phyloP scores from a whole-genome alignment of 2,113 vertebrate genomes.

The Pimephales promelas region DNA sequence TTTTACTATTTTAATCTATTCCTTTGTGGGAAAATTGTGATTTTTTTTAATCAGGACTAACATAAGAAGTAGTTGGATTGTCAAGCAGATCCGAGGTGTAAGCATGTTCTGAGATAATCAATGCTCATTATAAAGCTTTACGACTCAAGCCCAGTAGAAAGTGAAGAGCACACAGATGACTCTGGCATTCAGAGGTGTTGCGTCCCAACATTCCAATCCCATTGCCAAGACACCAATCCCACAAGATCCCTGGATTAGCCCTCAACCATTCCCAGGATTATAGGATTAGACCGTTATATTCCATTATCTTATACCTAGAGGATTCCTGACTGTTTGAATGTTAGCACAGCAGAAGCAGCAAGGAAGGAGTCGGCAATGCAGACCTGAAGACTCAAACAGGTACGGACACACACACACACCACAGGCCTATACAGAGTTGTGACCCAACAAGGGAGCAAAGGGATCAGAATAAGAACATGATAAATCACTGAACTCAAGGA shows the following conservation, averaged over 20 bases:
- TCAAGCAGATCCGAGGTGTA: not conserved
- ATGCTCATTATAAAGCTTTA: slow-evolving; percentile 45
- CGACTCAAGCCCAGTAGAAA: not conserved
- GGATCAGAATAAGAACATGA: slow-evolving; percentile 44
- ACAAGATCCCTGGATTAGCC: slow-evolving; percentile 77
- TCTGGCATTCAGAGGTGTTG: slow-evolving; percentile 63
- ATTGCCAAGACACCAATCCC: slow-evolving; percentile 69
- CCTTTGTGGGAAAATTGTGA: too few relatives aligned
- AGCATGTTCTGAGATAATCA: slow-evolving; percentile 12
- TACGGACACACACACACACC: slow-evolving; percentile 46
- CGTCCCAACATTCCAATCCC: slow-evolving; percentile 57
- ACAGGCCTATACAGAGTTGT: slow-evolving; percentile 21
- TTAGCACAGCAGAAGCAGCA: not conserved
- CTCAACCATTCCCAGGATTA: slow-evolving; percentile 78
- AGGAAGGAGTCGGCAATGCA: not conserved
- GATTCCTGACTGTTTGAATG: slow-evolving; percentile 22
- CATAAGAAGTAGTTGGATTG: not conserved
- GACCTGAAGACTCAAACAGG: slow-evolving; percentile 38
- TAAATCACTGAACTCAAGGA: slow-evolving; percentile 59
- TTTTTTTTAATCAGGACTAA: too few relatives aligned
- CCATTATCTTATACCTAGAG: slow-evolving; percentile 72
- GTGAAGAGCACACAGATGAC: slow-evolving; percentile 41
- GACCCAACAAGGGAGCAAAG: slow-evolving; percentile 19
- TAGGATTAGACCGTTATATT: slow-evolving; percentile 80
- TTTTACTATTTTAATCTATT: not conserved